Conservation (phyloP, 2,888 invertebrate species). For the Drosophila anomelani region DNA sequence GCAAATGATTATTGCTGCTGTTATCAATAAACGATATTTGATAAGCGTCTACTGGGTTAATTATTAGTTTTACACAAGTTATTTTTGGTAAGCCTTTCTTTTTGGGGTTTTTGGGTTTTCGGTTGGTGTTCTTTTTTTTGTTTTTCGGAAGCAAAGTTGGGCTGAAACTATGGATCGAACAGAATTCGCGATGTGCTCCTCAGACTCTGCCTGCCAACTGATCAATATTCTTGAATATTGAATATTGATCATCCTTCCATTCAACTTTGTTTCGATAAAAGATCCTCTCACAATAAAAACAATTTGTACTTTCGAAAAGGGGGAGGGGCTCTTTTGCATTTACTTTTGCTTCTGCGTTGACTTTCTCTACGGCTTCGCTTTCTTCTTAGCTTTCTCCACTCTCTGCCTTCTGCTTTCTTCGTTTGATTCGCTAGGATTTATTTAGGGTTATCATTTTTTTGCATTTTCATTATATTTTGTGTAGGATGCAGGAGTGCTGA, state of each 20-base stretch:
- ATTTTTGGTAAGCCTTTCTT: conserved; percentile 30
- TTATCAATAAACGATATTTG: conserved; percentile 31
- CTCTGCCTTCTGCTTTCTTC: conserved; percentile 49
- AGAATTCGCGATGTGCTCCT: conserved; percentile 35
- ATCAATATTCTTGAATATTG: conserved; percentile 10
- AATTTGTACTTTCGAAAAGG: conserved; percentile 85
- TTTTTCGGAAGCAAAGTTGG: conserved; percentile 43
- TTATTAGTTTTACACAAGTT: conserved; percentile 28
- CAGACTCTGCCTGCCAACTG: conserved; percentile 37
- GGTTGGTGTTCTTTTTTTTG: background rate
- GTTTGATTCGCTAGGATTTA: conserved; percentile 74
- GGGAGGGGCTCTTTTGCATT: conserved; percentile 82
- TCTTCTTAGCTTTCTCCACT: conserved; percentile 50
- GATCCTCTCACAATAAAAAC: conserved; percentile 83
- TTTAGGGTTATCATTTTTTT: conserved; percentile 52
- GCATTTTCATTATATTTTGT: conserved; percentile 76
- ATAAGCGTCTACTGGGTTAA: conserved; percentile 29
- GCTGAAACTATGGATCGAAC: conserved; percentile 46
- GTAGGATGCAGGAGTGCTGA: conserved; percentile 82
- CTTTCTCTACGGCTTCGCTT: conserved; percentile 30
- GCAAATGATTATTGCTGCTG: conserved; percentile 69
- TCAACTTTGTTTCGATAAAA: conserved; percentile 65
- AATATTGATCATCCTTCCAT: conserved; percentile 22
- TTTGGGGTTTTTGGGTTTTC: conserved; percentile 4
- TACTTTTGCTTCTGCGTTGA: conserved; percentile 53